phyloP scores from a whole-genome alignment of 2,797 vertebrate species.

The Amazonetta brasiliensis region DNA sequence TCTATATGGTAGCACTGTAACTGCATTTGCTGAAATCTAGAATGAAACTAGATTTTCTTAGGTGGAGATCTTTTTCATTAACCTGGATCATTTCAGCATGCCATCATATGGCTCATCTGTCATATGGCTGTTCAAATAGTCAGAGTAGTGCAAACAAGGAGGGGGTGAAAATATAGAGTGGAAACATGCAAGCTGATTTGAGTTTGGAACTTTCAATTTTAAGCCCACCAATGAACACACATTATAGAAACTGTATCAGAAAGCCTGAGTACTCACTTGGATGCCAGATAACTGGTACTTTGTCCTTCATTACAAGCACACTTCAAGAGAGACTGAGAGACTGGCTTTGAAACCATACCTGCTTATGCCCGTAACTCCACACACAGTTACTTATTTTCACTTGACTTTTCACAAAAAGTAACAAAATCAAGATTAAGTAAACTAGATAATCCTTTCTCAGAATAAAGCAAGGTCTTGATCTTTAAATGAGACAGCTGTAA shows the following conservation, averaged over 20 bases:
- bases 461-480: not conserved
- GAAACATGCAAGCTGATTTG: not conserved
- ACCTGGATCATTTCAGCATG: not conserved
- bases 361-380: not conserved
- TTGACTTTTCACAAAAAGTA: fast-evolving
- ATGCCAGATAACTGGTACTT: not conserved
- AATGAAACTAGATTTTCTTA: not conserved
- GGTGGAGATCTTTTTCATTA: not conserved
- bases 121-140: not conserved
- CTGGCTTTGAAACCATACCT: not conserved
- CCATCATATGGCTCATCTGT: not conserved
- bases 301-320: not conserved
- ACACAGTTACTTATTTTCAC: not conserved
- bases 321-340: not conserved
- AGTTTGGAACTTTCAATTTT: not conserved
- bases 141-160: not conserved
- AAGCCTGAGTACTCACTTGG: not conserved
- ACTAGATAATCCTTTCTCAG: not conserved
- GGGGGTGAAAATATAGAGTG: not conserved
- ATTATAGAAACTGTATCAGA: not conserved
- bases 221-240: not conserved
- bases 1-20: not conserved
- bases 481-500: not conserved
- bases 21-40: not conserved
- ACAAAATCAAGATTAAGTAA: not conserved